Evolutionary conservation across 2,113 vertebrate genomes (phyloP).

Genomic region (Ramphastos sulfuratus): DNA sequence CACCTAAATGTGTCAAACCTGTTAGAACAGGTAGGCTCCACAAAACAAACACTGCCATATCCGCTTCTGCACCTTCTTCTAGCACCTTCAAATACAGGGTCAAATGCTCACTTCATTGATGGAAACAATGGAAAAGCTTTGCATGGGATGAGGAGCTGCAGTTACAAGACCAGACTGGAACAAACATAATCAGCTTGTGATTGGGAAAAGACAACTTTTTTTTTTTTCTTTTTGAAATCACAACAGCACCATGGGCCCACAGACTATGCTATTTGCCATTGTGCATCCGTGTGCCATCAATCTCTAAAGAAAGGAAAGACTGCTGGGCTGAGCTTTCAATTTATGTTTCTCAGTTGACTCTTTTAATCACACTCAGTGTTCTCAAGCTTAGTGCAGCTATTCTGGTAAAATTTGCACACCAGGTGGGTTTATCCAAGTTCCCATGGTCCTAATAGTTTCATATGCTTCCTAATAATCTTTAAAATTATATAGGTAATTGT

Average conservation of each 20-base stretch:
- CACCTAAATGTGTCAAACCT: not conserved
- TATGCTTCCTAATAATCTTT: not conserved
- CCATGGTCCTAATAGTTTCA: conserved; percentile 27
- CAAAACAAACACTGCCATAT: not conserved
- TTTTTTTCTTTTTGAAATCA: not conserved
- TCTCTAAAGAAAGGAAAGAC: conserved; percentile 31
- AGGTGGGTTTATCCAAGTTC: conserved; percentile 32
- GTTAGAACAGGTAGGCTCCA: not conserved
- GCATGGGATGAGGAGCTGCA: not conserved
- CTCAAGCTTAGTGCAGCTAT: not conserved
- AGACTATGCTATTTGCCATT: conserved; percentile 12
- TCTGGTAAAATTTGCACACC: conserved; percentile 37
- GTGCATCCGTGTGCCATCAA: conserved; percentile 27
- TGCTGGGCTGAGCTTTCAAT: conserved; percentile 27
- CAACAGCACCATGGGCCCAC: not conserved
- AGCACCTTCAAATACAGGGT: not conserved
- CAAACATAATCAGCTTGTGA: not conserved
- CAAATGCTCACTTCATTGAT: not conserved
- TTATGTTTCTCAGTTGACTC: conserved; percentile 55
- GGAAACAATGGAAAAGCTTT: not conserved
- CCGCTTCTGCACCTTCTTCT: not conserved
- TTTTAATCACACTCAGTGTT: conserved; percentile 19
- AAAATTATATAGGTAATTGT: conserved; percentile 13
- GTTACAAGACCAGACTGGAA: not conserved
- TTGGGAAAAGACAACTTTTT: no score